Percentiles rank a stretch among this genome's conserved stretches.
Conservation (phyloP, 2,888 invertebrate genomes). For the Amiota communis region DNA sequence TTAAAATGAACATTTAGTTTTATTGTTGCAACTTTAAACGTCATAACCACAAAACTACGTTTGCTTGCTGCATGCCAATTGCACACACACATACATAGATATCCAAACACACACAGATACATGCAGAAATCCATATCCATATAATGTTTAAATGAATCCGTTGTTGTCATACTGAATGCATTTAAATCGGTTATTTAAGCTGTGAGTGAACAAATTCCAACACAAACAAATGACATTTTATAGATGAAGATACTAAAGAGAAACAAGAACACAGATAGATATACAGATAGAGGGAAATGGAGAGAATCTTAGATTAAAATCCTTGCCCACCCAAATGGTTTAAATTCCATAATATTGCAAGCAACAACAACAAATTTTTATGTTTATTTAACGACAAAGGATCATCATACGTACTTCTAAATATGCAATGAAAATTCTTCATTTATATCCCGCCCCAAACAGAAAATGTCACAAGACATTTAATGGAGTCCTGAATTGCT, state of each 20-base stretch:
- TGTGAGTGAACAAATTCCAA: not conserved
- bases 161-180: slow-evolving; percentile 47
- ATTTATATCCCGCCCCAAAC: not conserved
- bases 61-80: slow-evolving; percentile 5
- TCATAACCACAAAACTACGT: slow-evolving; percentile 11
- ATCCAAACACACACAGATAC: slow-evolving; percentile 4
- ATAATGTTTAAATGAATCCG: not conserved
- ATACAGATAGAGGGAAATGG: not conserved
- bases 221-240: too few species aligned
- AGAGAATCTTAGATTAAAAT: not conserved
- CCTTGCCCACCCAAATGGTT: not conserved
- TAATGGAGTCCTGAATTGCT: too few species aligned
- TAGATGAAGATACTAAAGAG: too few species aligned
- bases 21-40: slow-evolving; percentile 45
- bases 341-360: not conserved
- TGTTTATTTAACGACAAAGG: slow-evolving; percentile 5
- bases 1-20: slow-evolving; percentile 21
- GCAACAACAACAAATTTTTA: slow-evolving; percentile 10
- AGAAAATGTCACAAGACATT: not conserved
- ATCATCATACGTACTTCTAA: not conserved
- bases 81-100: slow-evolving; percentile 17
- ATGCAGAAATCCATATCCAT: too few species aligned
- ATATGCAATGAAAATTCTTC: slow-evolving; percentile 8
- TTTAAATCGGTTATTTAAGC: slow-evolving; percentile 59
- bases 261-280: too few species aligned